Evolutionary conservation across 2,113 vertebrate genomes (phyloP).

Genomic region (Hippocampus comes): DNA sequence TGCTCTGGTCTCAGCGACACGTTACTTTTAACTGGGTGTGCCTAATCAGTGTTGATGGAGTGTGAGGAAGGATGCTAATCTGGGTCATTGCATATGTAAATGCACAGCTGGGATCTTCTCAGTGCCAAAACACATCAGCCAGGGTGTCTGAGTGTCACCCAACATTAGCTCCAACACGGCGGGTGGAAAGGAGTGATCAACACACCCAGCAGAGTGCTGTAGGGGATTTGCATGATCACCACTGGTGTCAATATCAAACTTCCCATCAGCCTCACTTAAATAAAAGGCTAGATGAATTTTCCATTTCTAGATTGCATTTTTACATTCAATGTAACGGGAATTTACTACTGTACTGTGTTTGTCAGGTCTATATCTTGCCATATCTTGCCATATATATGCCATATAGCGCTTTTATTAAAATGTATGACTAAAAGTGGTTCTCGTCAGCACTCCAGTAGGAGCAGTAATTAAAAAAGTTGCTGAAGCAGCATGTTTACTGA

Average conservation of each 20-base stretch:
- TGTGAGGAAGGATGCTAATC: conserved; percentile 82
- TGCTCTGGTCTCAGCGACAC: conserved; percentile 24
- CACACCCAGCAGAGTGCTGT: conserved; percentile 31
- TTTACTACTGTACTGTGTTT: background rate
- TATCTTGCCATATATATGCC: too few relatives aligned
- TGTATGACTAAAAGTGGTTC: too few relatives aligned
- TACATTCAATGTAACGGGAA: background rate
- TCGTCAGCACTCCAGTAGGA: too few relatives aligned
- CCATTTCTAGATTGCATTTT: background rate
- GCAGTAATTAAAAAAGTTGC: too few relatives aligned
- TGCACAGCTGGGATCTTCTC: conserved; percentile 80
- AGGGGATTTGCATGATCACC: conserved; percentile 46
- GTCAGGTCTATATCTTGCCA: background rate
- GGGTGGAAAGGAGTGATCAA: conserved; percentile 41
- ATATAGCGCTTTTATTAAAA: too few relatives aligned
- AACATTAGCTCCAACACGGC: conserved; percentile 65
- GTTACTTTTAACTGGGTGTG: conserved; percentile 45
- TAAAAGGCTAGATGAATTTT: too few relatives aligned
- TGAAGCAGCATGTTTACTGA: background rate
- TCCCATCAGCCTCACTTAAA: conserved; percentile 8
- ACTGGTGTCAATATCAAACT: conserved; percentile 53
- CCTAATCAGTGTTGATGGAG: conserved; percentile 82
- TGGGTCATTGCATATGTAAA: conserved; percentile 90
- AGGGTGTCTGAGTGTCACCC: conserved; percentile 73
- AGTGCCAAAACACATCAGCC: conserved; percentile 75